phyloP scores from a whole-genome alignment of 2,888 invertebrate genomes.

The Caenorhabditis plicata region DNA sequence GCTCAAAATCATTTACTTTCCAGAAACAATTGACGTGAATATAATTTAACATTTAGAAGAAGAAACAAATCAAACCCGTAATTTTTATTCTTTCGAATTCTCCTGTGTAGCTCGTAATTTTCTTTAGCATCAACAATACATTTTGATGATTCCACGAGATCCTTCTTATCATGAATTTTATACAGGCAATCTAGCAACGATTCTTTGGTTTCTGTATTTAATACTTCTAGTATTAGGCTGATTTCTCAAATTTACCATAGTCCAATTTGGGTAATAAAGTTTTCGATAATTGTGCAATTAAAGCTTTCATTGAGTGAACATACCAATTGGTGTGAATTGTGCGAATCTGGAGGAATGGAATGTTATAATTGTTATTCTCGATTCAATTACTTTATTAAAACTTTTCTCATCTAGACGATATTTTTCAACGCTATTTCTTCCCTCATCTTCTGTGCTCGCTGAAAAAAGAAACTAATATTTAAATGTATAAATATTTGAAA shows the following conservation, averaged over 20 bases:
- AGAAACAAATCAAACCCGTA: too few relatives aligned
- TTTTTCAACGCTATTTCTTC: too few relatives aligned
- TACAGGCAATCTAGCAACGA: constrained; percentile 44
- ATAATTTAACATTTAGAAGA: too few relatives aligned
- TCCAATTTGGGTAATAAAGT: constrained; percentile 42
- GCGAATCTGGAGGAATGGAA: too few relatives aligned
- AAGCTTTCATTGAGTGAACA: constrained; percentile 53
- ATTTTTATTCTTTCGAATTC: too few relatives aligned
- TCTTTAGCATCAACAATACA: constrained; percentile 39
- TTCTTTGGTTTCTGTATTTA: constrained; percentile 31
- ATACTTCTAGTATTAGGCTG: not conserved
- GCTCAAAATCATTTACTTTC: too few relatives aligned
- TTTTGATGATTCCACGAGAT: constrained; percentile 30
- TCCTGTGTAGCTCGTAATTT: constrained; percentile 13
- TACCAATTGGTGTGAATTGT: constrained; percentile 60
- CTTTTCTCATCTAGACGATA: constrained; percentile 31
- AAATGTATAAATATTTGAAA: too few relatives aligned
- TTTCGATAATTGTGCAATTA: constrained; percentile 54
- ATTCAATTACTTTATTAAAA: constrained; percentile 39
- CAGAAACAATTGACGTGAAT: too few relatives aligned
- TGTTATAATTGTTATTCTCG: too few relatives aligned
- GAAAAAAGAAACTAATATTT: too few relatives aligned
- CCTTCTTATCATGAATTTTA: constrained; percentile 46
- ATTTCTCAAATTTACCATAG: constrained; percentile 35
- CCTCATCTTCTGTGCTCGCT: too few relatives aligned